phyloP scores from a whole-genome alignment of 2,113 vertebrate species.

The Dicaeum eximium region DNA sequence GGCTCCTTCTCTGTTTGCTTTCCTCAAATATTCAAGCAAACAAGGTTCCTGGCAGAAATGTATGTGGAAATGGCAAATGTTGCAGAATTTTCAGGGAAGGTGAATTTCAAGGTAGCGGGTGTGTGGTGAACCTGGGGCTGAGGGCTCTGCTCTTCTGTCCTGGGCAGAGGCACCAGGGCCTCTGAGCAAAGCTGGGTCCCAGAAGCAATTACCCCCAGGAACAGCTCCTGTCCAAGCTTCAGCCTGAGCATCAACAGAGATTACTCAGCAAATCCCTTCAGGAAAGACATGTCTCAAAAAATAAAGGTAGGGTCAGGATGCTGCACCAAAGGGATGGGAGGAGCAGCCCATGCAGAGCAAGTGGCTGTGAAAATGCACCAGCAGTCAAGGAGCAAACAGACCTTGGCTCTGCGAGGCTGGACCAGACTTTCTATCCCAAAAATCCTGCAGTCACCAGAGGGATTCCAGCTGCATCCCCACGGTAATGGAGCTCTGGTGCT shows the following conservation, averaged over 20 bases:
- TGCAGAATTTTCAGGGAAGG: not conserved
- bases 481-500: not conserved
- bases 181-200: not conserved
- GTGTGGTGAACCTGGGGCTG: not conserved
- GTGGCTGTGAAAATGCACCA: not conserved
- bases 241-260: not conserved
- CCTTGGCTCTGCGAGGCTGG: rapidly evolving
- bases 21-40: conserved; percentile 36
- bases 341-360: not conserved
- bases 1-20: conserved; percentile 37
- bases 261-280: not conserved
- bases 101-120: not conserved
- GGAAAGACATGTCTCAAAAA: not conserved
- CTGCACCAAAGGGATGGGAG: not conserved
- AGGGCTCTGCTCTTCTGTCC: not conserved
- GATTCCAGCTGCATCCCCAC: not conserved
- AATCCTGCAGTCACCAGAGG: not conserved
- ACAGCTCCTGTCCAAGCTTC: not conserved
- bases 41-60: conserved; percentile 25
- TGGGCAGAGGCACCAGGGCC: not conserved
- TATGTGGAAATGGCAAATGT: conserved; percentile 23
- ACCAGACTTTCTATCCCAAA: not conserved
- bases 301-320: not conserved
- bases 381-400: rapidly evolving
- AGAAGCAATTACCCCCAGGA: not conserved